Evolutionary conservation across 2,113 vertebrate species (phyloP), one percentile per base, ranked within the genome.

Genomic region (Ameiurus melas): DNA sequence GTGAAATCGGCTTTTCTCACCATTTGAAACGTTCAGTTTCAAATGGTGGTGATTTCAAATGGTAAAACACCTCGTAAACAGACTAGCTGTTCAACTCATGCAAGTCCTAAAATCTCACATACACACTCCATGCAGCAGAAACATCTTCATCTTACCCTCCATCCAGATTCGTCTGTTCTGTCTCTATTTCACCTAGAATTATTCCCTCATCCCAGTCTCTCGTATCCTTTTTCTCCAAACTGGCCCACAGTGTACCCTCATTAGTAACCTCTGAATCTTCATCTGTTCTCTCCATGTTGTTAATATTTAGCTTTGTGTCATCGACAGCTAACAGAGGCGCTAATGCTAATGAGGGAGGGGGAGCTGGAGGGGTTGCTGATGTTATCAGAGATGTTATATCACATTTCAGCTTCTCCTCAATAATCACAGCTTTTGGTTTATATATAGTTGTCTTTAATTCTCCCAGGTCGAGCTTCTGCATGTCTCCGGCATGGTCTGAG

Each of bases 181-280:
- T 5, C 43, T 89, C 70, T 43, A 55, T 30, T 62, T 81, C 43
- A 12, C 51, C 82, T 58, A 83, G 3, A 43, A 64, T 80, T 55
- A 58, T 57, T 16, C 30, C 82, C 17, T 83, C 55, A 6, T 85
- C 55, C 66, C 43, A 80, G 12, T 58, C 66, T 22, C 84, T 85
- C 64, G 19, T 64, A 12, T 43, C 62, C 33, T 70, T 91, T 75
- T 85, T 90, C 85, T 92, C 91, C 58, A 92, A 39, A 60, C 86
- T 85, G 22, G 89, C 89, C 91, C 89, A 91, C 20, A 91, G 79
- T 1, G 90, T 86, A 64, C 62, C 81, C 68, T 93, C 88, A 81
- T 64, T 55, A 17, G 68, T 81, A 43, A 84, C 70, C 53, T 89
- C 73, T 51, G 58, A 60, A 20, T 85, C 77, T 30, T 30, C 20